Base-by-base conservation (phyloP, 2,797 vertebrate genomes). In the Pyrocephalus nanus region DNA sequence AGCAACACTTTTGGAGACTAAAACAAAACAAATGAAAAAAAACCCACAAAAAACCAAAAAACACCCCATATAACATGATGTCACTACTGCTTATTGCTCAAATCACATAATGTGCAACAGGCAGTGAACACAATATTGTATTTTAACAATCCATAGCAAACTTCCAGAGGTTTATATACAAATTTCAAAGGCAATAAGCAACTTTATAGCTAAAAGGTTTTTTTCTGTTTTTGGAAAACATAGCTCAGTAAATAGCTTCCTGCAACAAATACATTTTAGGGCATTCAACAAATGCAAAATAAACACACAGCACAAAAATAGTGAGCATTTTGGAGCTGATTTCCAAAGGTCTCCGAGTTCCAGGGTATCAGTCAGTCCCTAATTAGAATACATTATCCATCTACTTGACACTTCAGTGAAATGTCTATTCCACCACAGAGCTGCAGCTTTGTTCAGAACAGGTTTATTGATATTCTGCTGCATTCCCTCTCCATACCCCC, bases 381-480 rank as follows among this genome's bases (percentile, higher is more conserved):
- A 97, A 98, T 98, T 98, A 97, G 98, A 97, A 98, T 97, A 97
- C 95, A 96, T 97, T 97, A 97, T 97, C 97, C 96, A 72, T 97
- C 97, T 96, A 94, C 97, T 97, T 97, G 97, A 97, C 98, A 98
- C 97, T 97, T 98, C 96, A 96, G 97, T 96, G 97, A 96, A 95
- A 96, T 86, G 96, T 93, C 97, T 97, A 40, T 86, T 94, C 96
- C 95, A 78, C 96, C 93, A 94, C 36, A 51, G 96, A 97, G 97
- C 97, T n/a, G 90, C 93, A 94, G 97, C 97, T 97, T 97, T 97
- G 97, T 97, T 97, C 96, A 8, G 96, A 96, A 95, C 97, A 97
- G 98, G 97, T 97, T 98, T 98, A 99, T 99, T 99, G 98, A 98
- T 98, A 99, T 99, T 99, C 98, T 98, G 98, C 98, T 98, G 98